These are phyloP conservation scores for Pogona vitticeps DNA, from an alignment of 2,113 vertebrate genomes.

Conservation along the genomic window DNA sequence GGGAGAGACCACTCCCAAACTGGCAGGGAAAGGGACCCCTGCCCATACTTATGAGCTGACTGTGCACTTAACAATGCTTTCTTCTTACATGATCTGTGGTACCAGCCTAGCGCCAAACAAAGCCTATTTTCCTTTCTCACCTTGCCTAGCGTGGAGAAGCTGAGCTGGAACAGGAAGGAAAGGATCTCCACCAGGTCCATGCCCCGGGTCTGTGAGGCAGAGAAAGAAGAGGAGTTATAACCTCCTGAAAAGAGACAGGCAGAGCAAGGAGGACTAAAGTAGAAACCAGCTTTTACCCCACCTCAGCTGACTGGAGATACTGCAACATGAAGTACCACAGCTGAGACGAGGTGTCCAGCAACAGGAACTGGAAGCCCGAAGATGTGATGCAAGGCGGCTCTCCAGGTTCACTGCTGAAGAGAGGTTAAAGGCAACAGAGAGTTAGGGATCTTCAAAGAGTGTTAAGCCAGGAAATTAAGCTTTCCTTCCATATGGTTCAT, in stretches of 20 bases:
- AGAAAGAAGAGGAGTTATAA: background rate
- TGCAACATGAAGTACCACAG: slow-evolving; percentile 94
- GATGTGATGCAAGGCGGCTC: slow-evolving; percentile 92
- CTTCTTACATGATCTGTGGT: background rate
- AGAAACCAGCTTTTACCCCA: slow-evolving; percentile 46
- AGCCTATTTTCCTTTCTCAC: slow-evolving; percentile 70
- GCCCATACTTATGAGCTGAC: no score
- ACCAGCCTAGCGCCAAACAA: no score
- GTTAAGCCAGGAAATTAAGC: background rate
- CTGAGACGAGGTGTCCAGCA: slow-evolving; percentile 90
- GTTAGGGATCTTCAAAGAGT: background rate
- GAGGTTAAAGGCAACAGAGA: background rate
- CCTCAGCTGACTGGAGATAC: slow-evolving; percentile 91
- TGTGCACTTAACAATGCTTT: no score
- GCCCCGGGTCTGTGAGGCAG: slow-evolving; percentile 77
- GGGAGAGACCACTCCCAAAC: no score
- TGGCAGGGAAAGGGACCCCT: no score
- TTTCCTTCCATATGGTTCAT: background rate
- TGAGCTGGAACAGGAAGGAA: slow-evolving; percentile 93
- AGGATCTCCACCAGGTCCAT: slow-evolving; percentile 95
- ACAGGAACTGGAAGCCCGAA: slow-evolving; percentile 91
- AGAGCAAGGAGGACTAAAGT: background rate
- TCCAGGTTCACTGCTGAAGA: slow-evolving; percentile 77
- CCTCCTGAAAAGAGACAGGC: background rate
- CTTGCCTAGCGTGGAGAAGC: slow-evolving; percentile 91